These are phyloP conservation scores for Oryzaephilus surinamensis DNA, from an alignment of 1,140 invertebrate genomes.

Conservation along the genomic window DNA sequence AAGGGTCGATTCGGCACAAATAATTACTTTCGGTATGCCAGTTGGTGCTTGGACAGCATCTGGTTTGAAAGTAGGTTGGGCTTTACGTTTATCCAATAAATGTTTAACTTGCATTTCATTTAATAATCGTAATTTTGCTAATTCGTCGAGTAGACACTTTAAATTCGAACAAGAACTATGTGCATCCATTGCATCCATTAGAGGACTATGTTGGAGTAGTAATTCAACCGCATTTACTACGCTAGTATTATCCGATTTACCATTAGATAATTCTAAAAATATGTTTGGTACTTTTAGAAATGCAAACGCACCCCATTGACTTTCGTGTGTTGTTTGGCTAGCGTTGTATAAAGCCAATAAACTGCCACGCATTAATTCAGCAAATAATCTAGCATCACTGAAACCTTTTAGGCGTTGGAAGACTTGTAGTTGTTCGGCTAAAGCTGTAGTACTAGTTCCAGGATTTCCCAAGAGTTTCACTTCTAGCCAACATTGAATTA, in stretches of 20 bases:
- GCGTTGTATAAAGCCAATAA: constrained; percentile 79
- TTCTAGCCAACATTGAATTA: constrained; percentile 56
- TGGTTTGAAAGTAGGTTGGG: constrained; percentile 22
- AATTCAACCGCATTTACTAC: constrained; percentile 72
- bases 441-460: constrained; percentile 60
- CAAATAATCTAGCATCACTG: constrained; percentile 56
- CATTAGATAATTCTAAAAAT: constrained; percentile 58
- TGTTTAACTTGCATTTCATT: constrained; percentile 65
- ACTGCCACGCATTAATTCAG: constrained; percentile 80
- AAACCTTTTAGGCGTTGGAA: constrained; percentile 69
- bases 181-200: constrained; percentile 81
- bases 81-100: constrained; percentile 56
- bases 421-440: constrained; percentile 71
- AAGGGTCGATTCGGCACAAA: constrained; percentile 77
- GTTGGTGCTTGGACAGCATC: constrained; percentile 37
- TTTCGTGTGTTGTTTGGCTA: constrained; percentile 58
- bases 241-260: constrained; percentile 32
- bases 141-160: constrained; percentile 70
- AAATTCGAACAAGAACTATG: constrained; percentile 81
- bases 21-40: constrained; percentile 65
- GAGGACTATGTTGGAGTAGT: constrained; percentile 65
- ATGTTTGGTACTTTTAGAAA: constrained; percentile 83
- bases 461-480: constrained; percentile 66
- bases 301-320: constrained; percentile 87
- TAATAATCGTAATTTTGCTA: constrained; percentile 69